A percentile compares a stretch with the other conserved stretches of the same genome.
These are phyloP conservation scores for Nesoenas mayeri DNA, from an alignment of 2,113 vertebrate species.

Conservation along the genomic window DNA sequence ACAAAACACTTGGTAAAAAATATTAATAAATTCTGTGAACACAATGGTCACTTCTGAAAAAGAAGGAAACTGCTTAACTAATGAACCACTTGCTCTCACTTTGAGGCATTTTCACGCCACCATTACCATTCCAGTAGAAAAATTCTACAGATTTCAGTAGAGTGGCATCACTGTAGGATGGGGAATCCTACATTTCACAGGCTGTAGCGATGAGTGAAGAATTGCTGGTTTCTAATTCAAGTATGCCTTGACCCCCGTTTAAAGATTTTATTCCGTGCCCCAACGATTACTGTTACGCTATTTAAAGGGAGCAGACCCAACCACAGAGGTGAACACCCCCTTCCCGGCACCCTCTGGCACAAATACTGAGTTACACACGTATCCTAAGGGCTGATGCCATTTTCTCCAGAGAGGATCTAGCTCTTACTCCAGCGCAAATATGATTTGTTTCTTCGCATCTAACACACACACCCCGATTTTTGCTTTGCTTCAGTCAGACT, in stretches of 20 bases:
- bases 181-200: not conserved
- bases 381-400: not conserved
- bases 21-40: not conserved
- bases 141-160: not conserved
- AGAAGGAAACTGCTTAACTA: not conserved
- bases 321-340: not conserved
- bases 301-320: not conserved
- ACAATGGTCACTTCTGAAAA: not conserved
- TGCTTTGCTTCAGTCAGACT: not conserved
- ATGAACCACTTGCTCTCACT: not conserved
- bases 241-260: not conserved
- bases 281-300: fast-evolving
- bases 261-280: not conserved
- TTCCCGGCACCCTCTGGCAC: not conserved
- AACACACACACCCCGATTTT: not conserved
- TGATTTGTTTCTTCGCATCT: not conserved
- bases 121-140: not conserved
- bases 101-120: not conserved
- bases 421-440: not conserved
- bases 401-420: not conserved
- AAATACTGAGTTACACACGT: not conserved
- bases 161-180: fast-evolving
- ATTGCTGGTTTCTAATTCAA: fast-evolving
- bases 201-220: not conserved
- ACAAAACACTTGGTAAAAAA: not conserved